Base-by-base conservation (phyloP, 2,797 vertebrate species). In the Austrolebias charrua region DNA sequence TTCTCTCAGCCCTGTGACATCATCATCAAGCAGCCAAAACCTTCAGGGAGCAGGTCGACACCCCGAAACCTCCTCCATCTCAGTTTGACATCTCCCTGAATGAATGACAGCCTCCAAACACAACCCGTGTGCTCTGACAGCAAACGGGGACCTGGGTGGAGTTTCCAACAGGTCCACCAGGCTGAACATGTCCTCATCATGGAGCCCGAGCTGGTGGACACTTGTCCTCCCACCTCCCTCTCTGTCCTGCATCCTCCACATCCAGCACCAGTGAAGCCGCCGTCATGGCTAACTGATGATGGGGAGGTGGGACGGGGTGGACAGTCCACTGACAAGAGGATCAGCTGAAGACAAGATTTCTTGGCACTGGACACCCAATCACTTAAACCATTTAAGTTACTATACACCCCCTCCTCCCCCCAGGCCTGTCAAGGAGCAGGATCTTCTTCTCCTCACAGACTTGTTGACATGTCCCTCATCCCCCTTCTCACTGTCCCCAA, bases 351-450 rank as follows among this genome's bases (percentile, higher is more conserved):
- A 75, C 81, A 82, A 87, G 74, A 79, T 76, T 85, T 84, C 83
- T 75, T 78, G 85, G 87, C 76, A 64, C 88, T 89, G 89, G 91
- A 81, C 88, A 86, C 64, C 84, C 86, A 84, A 83, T 85, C 77
- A 33, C 76, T 82, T 86, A 89, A 90, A 91, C 70, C 86, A 67
- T 86, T 89, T 84, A 89, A 76, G 69, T 60, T 82, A 76, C 73
- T 67, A 76, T 63, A 35, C 38, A 50, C 57, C 69, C 73, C 43
- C 3, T 7, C 38, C 52, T 54, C 69, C 74, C 43, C 2, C 15
- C 29, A 38, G 47, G 48, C 67, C 66, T 56, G 53, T 14, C 14
- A 56, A 69, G 52, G 44, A 64, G 57, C 46, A 40, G 57, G 44
- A 78, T 60, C 68, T 44, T 60, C 31, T 16, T 18, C 44, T 79